phyloP scores from a whole-genome alignment of 2,797 vertebrate genomes.

The Alectoris magna region DNA sequence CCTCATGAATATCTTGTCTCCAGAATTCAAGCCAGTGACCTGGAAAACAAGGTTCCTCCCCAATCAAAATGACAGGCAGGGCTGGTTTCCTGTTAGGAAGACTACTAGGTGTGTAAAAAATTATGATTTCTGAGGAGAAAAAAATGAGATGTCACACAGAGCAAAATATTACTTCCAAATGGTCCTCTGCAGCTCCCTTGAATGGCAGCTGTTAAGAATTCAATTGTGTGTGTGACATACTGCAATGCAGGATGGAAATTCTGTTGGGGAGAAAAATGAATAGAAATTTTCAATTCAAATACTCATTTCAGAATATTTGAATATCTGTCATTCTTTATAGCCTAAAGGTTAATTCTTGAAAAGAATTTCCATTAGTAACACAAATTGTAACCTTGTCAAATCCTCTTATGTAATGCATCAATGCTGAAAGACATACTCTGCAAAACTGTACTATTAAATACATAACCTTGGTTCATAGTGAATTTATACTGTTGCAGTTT shows the following conservation, averaged over 20 bases:
- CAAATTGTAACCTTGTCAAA: conserved; percentile 82
- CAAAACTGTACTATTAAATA: conserved; percentile 50
- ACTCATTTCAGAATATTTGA: conserved; percentile 79
- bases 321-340: conserved; percentile 80
- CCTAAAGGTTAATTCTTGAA: conserved; percentile 80
- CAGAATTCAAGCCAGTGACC: conserved; percentile 88
- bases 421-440: conserved; percentile 51
- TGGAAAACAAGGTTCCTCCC: conserved; percentile 87
- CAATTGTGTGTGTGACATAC: conserved; percentile 79
- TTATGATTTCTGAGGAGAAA: conserved; percentile 87
- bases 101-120: conserved; percentile 90
- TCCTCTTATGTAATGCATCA: conserved; percentile 71
- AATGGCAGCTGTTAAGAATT: conserved; percentile 85
- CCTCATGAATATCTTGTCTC: conserved; percentile 88
- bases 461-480: conserved; percentile 46
- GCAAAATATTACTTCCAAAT: conserved; percentile 91
- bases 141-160: conserved; percentile 89
- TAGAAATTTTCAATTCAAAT: conserved; percentile 78
- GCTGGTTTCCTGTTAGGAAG: conserved; percentile 84
- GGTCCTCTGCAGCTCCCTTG: conserved; percentile 79
- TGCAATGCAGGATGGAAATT: conserved; percentile 72
- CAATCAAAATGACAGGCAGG: conserved; percentile 90
- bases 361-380: conserved; percentile 83
- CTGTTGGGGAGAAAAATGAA: conserved; percentile 74
- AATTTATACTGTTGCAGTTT: conserved; percentile 38